phyloP scores from a whole-genome alignment of 2,113 vertebrate species.

The Ctenomys sociabilis region DNA sequence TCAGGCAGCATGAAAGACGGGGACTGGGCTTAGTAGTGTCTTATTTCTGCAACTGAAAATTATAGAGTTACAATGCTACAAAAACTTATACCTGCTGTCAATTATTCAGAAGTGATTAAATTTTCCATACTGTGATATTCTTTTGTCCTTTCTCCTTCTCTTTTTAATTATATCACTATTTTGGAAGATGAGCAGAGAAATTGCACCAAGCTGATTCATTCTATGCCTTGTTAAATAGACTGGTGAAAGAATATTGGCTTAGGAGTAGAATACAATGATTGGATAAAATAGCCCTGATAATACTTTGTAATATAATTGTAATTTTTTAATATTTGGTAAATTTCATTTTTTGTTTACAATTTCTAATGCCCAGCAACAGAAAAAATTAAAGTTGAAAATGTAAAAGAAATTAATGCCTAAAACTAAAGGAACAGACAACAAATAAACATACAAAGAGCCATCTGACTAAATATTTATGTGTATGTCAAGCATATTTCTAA shows the following conservation, averaged over 20 bases:
- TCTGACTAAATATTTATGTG: background rate
- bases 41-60: background rate
- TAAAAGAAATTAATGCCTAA: constrained; percentile 14
- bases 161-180: background rate
- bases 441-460: background rate
- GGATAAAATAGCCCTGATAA: background rate
- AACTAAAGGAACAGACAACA: background rate
- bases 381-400: background rate
- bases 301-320: background rate
- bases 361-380: background rate
- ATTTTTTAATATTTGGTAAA: background rate
- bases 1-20: background rate
- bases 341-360: background rate
- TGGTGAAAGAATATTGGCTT: background rate
- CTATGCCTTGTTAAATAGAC: background rate
- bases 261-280: background rate
- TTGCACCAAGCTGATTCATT: background rate
- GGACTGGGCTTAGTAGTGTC: background rate
- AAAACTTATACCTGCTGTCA: background rate
- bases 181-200: background rate
- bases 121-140: background rate
- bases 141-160: background rate
- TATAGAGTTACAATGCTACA: background rate
- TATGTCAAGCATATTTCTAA: background rate
- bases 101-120: background rate